Percentiles rank a stretch among this genome's conserved stretches.
These are phyloP conservation scores for Urocitellus parryii DNA, from an alignment of 2,113 vertebrate genomes.

Conservation along the genomic window DNA sequence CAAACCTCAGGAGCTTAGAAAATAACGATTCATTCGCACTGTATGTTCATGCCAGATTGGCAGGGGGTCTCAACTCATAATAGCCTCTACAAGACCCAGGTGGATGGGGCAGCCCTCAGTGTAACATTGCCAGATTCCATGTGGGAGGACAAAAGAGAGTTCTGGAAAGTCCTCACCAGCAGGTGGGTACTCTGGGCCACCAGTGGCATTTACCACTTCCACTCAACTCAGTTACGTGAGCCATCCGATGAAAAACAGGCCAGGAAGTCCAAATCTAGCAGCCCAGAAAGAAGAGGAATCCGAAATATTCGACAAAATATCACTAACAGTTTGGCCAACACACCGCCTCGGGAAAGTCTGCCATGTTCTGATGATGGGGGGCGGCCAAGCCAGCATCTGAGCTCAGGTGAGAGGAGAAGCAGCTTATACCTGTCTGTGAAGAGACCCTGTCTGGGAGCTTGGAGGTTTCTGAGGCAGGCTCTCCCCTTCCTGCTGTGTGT, in stretches of 20 bases:
- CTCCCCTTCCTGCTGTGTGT: no score
- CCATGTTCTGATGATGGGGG: neutral
- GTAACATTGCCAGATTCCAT: neutral
- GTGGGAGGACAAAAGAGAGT: neutral
- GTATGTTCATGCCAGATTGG: neutral
- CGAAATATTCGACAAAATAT: neutral
- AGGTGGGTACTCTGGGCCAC: neutral
- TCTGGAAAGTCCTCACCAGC: neutral
- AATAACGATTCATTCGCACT: neutral
- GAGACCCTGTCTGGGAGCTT: neutral
- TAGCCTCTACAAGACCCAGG: neutral
- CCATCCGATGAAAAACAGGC: neutral
- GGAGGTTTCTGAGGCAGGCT: no score
- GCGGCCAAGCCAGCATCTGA: neutral
- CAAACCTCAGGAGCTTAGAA: neutral
- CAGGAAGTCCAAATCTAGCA: neutral
- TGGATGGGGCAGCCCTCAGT: neutral
- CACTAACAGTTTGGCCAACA: neutral
- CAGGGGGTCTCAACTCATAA: neutral
- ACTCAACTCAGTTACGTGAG: neutral
- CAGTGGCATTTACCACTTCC: neutral
- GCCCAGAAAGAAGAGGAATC: neutral
- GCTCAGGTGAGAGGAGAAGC: neutral
- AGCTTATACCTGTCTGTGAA: rapidly evolving
- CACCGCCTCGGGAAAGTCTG: neutral